phyloP scores from a whole-genome alignment of 1,140 invertebrate species.

The Coenobita brevimanus region DNA sequence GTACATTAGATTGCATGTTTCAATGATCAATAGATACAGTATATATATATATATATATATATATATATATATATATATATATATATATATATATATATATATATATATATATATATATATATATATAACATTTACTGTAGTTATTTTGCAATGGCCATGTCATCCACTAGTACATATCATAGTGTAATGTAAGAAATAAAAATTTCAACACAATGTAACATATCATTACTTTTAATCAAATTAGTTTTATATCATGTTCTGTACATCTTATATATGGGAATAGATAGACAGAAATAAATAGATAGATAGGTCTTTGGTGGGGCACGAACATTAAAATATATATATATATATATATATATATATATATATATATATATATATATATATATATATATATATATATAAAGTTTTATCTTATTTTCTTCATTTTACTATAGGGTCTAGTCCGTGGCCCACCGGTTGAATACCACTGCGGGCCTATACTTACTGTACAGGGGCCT shows the following conservation, averaged over 20 bases:
- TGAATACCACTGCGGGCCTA: too few species aligned
- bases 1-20: too few species aligned
- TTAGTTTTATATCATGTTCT: background rate
- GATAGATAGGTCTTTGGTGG: background rate
- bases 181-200: too few species aligned
- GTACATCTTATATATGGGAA: background rate
- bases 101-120: slow-evolving; percentile 28
- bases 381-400: slow-evolving; percentile 27
- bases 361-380: slow-evolving; percentile 25
- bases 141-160: too few species aligned
- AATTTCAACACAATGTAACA: too few species aligned
- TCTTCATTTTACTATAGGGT: too few species aligned
- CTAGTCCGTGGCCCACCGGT: too few species aligned
- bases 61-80: slow-evolving; percentile 20
- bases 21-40: too few species aligned
- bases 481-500: too few species aligned
- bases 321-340: background rate
- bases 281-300: background rate
- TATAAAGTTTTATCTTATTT: background rate
- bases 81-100: slow-evolving; percentile 2
- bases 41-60: too few species aligned
- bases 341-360: slow-evolving; percentile 22
- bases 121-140: background rate
- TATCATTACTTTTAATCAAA: too few species aligned
- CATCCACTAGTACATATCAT: too few species aligned